Evolutionary conservation across 2,888 invertebrate species (phyloP).

Genomic region (Pristionchus japonicus): DNA sequence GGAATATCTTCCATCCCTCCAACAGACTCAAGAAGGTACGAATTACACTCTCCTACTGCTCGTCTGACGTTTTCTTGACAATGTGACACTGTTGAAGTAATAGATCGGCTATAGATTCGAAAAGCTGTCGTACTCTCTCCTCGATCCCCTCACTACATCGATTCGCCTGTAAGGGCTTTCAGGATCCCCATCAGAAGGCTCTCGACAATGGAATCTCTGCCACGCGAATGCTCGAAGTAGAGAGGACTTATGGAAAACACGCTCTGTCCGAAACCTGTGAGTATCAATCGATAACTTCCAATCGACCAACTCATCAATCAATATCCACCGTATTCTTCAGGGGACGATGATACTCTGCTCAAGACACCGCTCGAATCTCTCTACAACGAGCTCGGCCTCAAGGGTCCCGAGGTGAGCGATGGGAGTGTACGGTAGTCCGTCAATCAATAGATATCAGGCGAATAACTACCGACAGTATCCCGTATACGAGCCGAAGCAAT

Average conservation of each 20-base stretch:
- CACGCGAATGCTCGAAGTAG: conserved; percentile 67
- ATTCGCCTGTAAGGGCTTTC: neutral
- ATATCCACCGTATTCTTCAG: conserved; percentile 27
- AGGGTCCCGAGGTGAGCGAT: conserved; percentile 52
- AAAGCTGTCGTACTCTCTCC: neutral
- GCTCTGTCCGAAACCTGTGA: conserved; percentile 67
- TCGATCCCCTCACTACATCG: neutral
- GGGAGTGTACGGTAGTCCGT: neutral
- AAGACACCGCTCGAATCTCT: conserved; percentile 67
- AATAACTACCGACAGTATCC: conserved; percentile 63
- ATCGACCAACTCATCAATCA: neutral
- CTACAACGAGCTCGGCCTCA: conserved; percentile 65
- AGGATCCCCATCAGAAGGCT: conserved; percentile 56
- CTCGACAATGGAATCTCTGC: conserved; percentile 65
- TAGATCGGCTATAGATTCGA: neutral
- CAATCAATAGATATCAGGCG: conserved; percentile 46
- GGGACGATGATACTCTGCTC: conserved; percentile 60
- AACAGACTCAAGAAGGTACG: conserved; percentile 53
- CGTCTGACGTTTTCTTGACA: neutral
- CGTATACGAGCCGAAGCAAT: conserved; percentile 72
- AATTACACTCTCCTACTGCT: neutral
- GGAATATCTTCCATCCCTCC: conserved; percentile 64
- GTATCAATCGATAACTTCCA: too few species aligned
- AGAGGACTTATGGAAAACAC: conserved; percentile 64
- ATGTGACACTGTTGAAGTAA: neutral